phyloP scores from a whole-genome alignment of 1,140 invertebrate genomes.

The Drosophila tristis region DNA sequence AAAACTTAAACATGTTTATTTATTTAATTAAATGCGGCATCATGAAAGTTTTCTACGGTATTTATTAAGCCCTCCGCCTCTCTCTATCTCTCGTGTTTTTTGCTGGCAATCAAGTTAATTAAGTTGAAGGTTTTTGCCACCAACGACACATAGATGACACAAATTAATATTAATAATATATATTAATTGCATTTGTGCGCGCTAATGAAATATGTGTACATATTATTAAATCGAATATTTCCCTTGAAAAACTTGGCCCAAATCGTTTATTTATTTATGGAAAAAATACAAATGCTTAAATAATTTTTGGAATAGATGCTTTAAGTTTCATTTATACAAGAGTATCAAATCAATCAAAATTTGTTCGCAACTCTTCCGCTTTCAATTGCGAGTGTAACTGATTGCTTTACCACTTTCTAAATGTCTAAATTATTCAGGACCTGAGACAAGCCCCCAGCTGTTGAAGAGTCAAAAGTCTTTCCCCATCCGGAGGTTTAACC shows the following conservation, averaged over 20 bases:
- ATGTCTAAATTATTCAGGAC: neutral
- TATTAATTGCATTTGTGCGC: slow-evolving; percentile 33
- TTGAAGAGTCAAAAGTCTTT: slow-evolving; percentile 7
- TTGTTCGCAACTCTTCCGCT: too few relatives aligned
- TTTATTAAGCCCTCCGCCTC: slow-evolving; percentile 18
- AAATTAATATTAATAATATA: slow-evolving; percentile 53
- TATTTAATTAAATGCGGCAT: slow-evolving; percentile 75
- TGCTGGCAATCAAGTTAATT: slow-evolving; percentile 51
- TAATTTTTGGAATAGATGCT: too few relatives aligned
- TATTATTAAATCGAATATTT: slow-evolving; percentile 20
- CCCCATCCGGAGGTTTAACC: slow-evolving; percentile 16
- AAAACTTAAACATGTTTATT: slow-evolving; percentile 71
- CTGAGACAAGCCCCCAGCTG: neutral
- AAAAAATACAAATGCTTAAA: too few relatives aligned
- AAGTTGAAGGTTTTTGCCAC: slow-evolving; percentile 40
- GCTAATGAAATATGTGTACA: slow-evolving; percentile 28
- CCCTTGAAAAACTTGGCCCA: too few relatives aligned
- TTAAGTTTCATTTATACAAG: too few relatives aligned
- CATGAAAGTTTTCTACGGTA: slow-evolving; percentile 54
- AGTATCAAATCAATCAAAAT: too few relatives aligned
- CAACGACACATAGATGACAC: neutral
- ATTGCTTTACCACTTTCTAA: too few relatives aligned
- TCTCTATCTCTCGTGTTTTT: slow-evolving; percentile 4
- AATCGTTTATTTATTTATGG: neutral
- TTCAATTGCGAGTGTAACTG: too few relatives aligned